Evolutionary conservation across 2,113 vertebrate genomes (phyloP), one percentile per base, ranked within the genome.

Genomic region (Bolborhynchus lineola): DNA sequence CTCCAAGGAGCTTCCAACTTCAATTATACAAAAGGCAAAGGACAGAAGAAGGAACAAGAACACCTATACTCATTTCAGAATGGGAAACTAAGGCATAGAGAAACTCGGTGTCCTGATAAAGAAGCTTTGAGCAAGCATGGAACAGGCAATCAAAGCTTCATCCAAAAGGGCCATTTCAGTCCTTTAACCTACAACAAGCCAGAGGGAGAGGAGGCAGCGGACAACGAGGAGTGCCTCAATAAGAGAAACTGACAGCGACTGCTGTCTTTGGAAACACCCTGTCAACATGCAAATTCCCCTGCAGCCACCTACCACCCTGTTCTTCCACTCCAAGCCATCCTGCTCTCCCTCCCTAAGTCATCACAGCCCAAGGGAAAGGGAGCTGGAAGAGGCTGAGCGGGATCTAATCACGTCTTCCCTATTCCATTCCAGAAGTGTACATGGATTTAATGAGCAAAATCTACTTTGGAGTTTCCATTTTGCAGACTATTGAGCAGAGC

Each of bases 381-480:
- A 78, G 33, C 60, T 39, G 25, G 24, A 44, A 42, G 68, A 78
- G 49, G 35, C 70, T 63, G 70, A 67, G 41, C 3, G 25, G 62
- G 74, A 67, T n/a, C 82, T 79, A 70, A 90, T 70, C 47, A n/a
- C 31, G n/a, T 69, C 68, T 68, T 26, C 44, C 65, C 70, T 63
- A 14, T 68, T 86, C 57, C 50, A 75, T 52, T 75, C 79, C 79
- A 49, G 79, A 71, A 62, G 62, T 0, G 44, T 33, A 63, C 62
- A 37, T 1, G 20, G 80, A 63, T 76, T 67, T 92, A 88, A 90
- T 24, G 57, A 96, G 49, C 75, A 78, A 90, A 82, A 62, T 62
- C 80, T 75, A 75, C 81, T 88, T 85, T 17, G 19, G 69, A 65
- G 65, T 29, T 82, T 63, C 83, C 89, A 52, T 92, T 94, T 68